Evolutionary conservation across 1,140 invertebrate species (phyloP).

Genomic region (Laupala kohalensis): DNA sequence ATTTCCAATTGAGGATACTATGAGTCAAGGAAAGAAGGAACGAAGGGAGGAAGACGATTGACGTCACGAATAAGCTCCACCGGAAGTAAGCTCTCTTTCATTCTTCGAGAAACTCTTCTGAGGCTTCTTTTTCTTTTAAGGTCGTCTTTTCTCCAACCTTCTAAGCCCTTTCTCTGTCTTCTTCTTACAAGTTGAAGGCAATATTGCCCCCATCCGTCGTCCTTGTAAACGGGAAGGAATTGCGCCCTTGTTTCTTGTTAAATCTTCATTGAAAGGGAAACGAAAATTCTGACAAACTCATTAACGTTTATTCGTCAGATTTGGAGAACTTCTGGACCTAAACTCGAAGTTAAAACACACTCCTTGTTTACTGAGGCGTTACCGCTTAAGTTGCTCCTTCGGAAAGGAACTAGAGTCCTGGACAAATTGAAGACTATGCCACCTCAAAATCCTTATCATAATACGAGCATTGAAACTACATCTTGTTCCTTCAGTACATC

Average conservation of each 20-base stretch:
- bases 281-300: not conserved
- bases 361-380: not conserved
- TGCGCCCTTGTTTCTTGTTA: not conserved
- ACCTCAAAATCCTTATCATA: no score
- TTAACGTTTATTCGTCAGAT: not conserved
- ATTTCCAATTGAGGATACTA: no score
- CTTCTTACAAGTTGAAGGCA: not conserved
- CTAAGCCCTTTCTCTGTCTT: not conserved
- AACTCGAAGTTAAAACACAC: not conserved
- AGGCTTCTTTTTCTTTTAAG: not conserved
- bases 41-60: not conserved
- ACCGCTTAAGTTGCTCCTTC: no score
- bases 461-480: no score
- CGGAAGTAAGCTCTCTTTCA: not conserved
- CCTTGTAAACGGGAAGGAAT: not conserved
- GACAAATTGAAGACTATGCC: no score
- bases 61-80: not conserved
- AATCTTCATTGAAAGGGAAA: not conserved
- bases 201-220: not conserved
- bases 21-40: no score
- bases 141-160: not conserved
- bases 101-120: not conserved
- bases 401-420: no score
- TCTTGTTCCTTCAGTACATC: no score
- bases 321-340: not conserved